These are phyloP conservation scores for Theocolax elegans DNA, from an alignment of 1,140 invertebrate species.

Conservation along the genomic window DNA sequence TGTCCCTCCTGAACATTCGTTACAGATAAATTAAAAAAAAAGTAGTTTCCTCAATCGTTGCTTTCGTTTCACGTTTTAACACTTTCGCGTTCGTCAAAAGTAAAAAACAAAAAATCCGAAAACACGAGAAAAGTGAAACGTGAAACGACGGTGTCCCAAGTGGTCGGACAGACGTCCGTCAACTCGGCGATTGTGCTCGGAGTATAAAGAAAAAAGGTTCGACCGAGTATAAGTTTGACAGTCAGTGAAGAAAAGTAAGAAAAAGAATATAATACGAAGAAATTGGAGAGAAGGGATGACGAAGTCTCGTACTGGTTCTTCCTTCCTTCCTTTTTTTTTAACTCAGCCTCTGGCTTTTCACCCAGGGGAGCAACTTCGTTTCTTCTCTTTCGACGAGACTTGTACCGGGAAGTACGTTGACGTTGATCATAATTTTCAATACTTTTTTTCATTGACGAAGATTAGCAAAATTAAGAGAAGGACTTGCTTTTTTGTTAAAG, in stretches of 20 bases:
- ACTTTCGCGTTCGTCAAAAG: too few relatives aligned
- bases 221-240: constrained; percentile 37
- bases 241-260: constrained; percentile 15
- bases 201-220: constrained; percentile 36
- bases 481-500: too few relatives aligned
- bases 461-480: too few relatives aligned
- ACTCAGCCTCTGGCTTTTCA: background rate
- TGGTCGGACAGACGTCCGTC: constrained; percentile 56
- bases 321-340: background rate
- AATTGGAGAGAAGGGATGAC: constrained; percentile 47
- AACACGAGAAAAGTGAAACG: too few relatives aligned
- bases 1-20: too few relatives aligned
- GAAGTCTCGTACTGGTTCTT: constrained; percentile 48
- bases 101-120: too few relatives aligned
- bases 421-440: constrained; percentile 24
- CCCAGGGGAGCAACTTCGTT: constrained; percentile 32
- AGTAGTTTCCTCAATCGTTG: too few relatives aligned
- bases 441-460: constrained; percentile 4
- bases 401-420: background rate
- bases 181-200: constrained; percentile 43
- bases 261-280: constrained; percentile 35
- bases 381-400: constrained; percentile 20
- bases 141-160: constrained; percentile 47
- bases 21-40: too few relatives aligned
- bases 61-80: too few relatives aligned